Evolutionary conservation across 2,888 invertebrate species (phyloP).

Genomic region (Nemotelus nigrinus): DNA sequence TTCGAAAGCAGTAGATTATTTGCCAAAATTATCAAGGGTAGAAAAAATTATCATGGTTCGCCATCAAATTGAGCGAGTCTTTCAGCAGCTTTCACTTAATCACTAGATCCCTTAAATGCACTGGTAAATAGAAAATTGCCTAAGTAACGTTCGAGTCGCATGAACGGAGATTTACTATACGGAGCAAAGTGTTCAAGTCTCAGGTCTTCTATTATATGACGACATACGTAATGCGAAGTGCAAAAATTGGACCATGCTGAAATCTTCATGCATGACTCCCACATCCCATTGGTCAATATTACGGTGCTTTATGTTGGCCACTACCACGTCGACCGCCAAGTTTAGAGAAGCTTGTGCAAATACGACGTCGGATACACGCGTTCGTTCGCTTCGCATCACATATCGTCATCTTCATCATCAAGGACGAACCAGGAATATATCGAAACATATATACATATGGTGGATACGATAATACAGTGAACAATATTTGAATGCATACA

Average conservation of each 20-base stretch:
- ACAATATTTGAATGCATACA: not conserved
- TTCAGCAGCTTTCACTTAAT: conserved; percentile 40
- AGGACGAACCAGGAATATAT: too few species aligned
- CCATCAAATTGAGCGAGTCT: conserved; percentile 32
- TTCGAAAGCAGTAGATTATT: conserved; percentile 14
- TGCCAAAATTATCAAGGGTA: not conserved
- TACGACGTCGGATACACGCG: conserved; percentile 46
- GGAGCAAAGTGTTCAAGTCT: too few species aligned
- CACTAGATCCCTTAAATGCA: conserved; percentile 41
- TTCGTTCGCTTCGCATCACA: conserved; percentile 16
- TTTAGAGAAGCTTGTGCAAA: conserved; percentile 45
- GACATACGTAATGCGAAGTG: not conserved
- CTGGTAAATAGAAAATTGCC: conserved; percentile 42
- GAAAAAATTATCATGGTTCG: conserved; percentile 12
- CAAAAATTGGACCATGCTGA: conserved; percentile 29
- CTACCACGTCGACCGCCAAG: conserved; percentile 33
- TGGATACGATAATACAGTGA: not conserved
- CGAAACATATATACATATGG: not conserved
- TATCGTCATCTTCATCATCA: conserved; percentile 29
- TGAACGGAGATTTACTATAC: not conserved
- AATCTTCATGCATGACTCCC: conserved; percentile 7
- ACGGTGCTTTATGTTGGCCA: conserved; percentile 12
- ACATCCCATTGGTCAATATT: conserved; percentile 14
- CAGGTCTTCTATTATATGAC: too few species aligned
- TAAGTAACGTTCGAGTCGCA: conserved; percentile 30